These are phyloP conservation scores for Rhamnusium bicolor DNA, from an alignment of 2,888 invertebrate species.

Conservation along the genomic window DNA sequence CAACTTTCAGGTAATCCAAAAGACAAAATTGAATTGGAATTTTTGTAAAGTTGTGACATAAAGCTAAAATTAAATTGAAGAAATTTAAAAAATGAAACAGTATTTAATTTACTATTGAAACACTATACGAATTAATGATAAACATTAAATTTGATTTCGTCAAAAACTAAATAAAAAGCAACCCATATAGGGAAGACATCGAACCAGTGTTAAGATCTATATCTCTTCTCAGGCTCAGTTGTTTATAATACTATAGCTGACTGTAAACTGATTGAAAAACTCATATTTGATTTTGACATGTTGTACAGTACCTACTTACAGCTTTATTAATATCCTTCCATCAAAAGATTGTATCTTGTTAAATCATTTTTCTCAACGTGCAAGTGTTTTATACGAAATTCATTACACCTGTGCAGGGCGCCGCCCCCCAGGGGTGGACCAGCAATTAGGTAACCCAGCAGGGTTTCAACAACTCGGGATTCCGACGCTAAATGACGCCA, in stretches of 20 bases:
- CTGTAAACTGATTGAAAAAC: conserved; percentile 25
- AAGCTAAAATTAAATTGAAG: too few species aligned
- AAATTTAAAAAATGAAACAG: too few species aligned
- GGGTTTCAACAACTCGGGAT: conserved; percentile 37
- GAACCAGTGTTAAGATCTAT: neutral
- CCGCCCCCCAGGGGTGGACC: conserved; percentile 58
- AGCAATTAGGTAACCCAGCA: conserved; percentile 55
- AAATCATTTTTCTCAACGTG: conserved; percentile 58
- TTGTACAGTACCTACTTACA: conserved; percentile 40
- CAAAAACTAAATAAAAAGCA: neutral
- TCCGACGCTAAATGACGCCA: conserved; percentile 12
- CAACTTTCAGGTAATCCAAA: too few species aligned
- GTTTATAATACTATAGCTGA: neutral
- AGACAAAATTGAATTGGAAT: too few species aligned
- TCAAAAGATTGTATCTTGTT: conserved; percentile 47
- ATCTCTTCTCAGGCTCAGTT: neutral
- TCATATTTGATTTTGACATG: conserved; percentile 20
- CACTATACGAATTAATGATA: too few species aligned
- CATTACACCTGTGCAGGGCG: conserved; percentile 62
- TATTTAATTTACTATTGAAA: too few species aligned
- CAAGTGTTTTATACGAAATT: conserved; percentile 61
- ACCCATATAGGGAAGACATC: neutral
- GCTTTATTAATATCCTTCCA: conserved; percentile 56
- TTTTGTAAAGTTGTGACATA: too few species aligned
- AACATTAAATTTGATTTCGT: too few species aligned